Base-by-base conservation (phyloP, 2,113 vertebrate species). In the Neomonachus schauinslandi region DNA sequence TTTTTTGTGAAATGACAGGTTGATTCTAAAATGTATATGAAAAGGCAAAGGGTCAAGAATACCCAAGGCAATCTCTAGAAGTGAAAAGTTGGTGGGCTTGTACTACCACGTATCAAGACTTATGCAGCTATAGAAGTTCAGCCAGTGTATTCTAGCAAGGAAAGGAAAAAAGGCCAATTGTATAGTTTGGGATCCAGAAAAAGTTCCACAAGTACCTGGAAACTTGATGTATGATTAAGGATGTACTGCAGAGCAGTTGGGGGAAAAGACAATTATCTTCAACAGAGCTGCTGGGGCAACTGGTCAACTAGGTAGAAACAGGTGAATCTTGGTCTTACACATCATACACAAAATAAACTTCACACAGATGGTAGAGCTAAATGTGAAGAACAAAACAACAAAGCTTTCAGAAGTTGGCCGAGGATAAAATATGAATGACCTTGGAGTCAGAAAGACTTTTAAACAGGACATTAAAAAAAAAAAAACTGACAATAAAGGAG, bases 1-100 rank as follows among this genome's bases (percentile, higher is more conserved):
- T 92, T 92, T 92, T n/a, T 36, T 85, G 15, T 89, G 61, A 95
- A 83, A 74, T 69, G 85, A 97, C 46, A 97, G 77, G 19, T 21
- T 19, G 9, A 31, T 80, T 92, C 82, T 86, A 89, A 96, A 95
- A 95, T 36, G 14, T 76, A 69, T 53, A 74, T 81, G 80, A 28
- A 94, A 94, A 94, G 81, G 53, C 90, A 88, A 89, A 87, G 28
- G 65, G 26, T 7, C 76, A 93, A 79, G 72, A 71, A 69, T 96
- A 79, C 69, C 31, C 63, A 91, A 92, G 65, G 63, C 26, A 49
- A 55, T 77, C 53, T 86, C 28, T 21, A 96, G 55, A 61, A 84
- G 57, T 46, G 7, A 49, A 49, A 74, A 80, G 65, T 71, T 53
- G 86, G 42, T 57, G 28, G 28, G 33, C 13, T 92, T 59, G 77